Evolutionary conservation across 2,113 vertebrate genomes (phyloP), one percentile per base, ranked within the genome.

Genomic region (Dinomys branickii): DNA sequence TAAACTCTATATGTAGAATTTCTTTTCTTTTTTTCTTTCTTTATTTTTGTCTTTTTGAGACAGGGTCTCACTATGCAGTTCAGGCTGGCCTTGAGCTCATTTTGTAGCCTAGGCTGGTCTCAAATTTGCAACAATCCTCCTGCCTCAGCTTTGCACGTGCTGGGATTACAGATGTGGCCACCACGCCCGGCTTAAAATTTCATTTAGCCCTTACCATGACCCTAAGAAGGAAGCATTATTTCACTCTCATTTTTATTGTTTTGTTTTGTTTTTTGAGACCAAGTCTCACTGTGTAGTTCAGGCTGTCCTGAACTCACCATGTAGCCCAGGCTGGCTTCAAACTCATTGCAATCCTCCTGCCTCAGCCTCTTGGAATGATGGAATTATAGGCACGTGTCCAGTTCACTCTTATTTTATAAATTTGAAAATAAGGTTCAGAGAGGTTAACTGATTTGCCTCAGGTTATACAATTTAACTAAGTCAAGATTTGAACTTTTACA

Each of bases 341-440:
- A 41, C 69, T 26, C 38, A 44, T 75, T 20, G 20, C 22, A 75
- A 44, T 44, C 24, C 71, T 41, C 69, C 69, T 75, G 71, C 71
- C 38, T 44, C 38, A 75, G 41, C 41, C 41, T 75, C 41, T 47
- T 28, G 26, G 73, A 77, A 44, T 77, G 44, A 26, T 77, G 13
- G 26, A 12, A 77, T 77, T 47, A 77, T 1, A 77, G 41, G 12
- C 73, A 77, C 30, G 73, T 77, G 44, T 24, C 73, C 22, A 13
- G 71, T 10, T 97, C 78, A 88, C 84, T 92, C 26, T 88, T 52
- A 84, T 90, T 56, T 86, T 87, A 85, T 85, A 69, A 59, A 95
- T 73, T 91, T 90, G 71, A 95, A 96, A 97, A 90, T 61, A 94
- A 94, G 84, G 30, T 3, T 95, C 80, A 83, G 63, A 89, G 54